Base-by-base conservation (phyloP, 2,113 vertebrate genomes). In the Danio rerio region DNA sequence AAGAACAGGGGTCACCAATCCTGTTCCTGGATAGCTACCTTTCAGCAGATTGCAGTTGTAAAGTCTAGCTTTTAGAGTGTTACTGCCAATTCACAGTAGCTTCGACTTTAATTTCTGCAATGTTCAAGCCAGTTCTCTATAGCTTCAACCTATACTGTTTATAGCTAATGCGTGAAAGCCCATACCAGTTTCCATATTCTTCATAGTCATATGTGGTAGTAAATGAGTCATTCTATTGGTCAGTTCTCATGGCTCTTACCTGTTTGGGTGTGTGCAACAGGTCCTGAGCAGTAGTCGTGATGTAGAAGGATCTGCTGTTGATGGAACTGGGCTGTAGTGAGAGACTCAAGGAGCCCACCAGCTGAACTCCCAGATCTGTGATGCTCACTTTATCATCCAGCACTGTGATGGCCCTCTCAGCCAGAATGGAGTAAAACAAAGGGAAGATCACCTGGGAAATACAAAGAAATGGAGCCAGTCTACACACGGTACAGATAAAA, bases 341-440 rank as follows among this genome's bases (percentile, higher is more conserved):
- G 52, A 99, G 83, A 0, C 96, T 94, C 81, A 99, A 70, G 68
- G 96, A 96, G 0, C 95, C 92, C 18, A 99, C 95, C 16, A 99
- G 89, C 82, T 99, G 98, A 4, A 97, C 93, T 0, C 97, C 95
- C 21, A 99, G 90, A 62, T 99, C 97, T 1, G 92, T 91, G 43
- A 99, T 96, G 84, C 96, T 97, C 86, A 99, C 97, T 9, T 96
- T 94, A 86, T 99, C 97, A 56, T 99, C 97, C 84, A 96, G 88
- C 18, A 99, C 97, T 0, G 94, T 96, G 83, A 99, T 95, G 0
- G 97, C 98, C 90, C 97, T 99, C 91, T 99, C 97, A 6, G 97
- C 98, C 92, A 99, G 89, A 87, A 99, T 99, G 53, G 97, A 96
- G 87, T 99, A 97, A 0, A 97, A 99, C 53, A 98, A 93, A 0